phyloP scores from a whole-genome alignment of 2,113 vertebrate species.

The Prietella phreatophila region DNA sequence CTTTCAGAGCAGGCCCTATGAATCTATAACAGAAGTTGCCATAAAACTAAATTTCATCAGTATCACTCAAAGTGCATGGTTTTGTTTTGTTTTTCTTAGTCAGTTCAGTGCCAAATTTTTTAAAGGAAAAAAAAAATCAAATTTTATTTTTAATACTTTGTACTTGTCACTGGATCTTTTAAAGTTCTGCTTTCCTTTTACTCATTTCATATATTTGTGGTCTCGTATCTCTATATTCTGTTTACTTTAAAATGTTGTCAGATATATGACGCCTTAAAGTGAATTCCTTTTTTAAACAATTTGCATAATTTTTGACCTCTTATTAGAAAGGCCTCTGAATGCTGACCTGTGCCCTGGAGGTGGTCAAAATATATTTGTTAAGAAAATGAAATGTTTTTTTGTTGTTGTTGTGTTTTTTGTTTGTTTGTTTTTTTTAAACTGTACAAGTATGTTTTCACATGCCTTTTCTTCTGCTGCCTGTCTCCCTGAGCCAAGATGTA shows the following conservation, averaged over 20 bases:
- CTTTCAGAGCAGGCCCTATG: slow-evolving; percentile 70
- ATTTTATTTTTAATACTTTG: slow-evolving; percentile 98
- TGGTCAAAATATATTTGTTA: slow-evolving; percentile 43
- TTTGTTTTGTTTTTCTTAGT: slow-evolving; percentile 72
- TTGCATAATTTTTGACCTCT: slow-evolving; percentile 19
- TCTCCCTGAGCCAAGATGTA: slow-evolving; percentile 71
- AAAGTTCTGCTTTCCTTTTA: slow-evolving; percentile 74
- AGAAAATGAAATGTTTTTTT: not conserved
- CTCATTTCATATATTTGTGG: slow-evolving; percentile 59
- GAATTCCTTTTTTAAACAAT: not conserved
- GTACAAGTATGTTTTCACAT: slow-evolving; percentile 64
- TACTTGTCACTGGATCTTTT: slow-evolving; percentile 84
- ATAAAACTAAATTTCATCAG: slow-evolving; percentile 61
- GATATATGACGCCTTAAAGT: slow-evolving; percentile 37
- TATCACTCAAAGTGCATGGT: slow-evolving; percentile 36
- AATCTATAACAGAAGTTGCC: slow-evolving; percentile 59
- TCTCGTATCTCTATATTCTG: slow-evolving; percentile 47
- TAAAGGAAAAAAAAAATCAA: slow-evolving; percentile 71
- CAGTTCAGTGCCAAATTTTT: slow-evolving; percentile 98
- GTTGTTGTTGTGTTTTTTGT: no score
- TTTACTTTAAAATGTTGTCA: slow-evolving; percentile 51
- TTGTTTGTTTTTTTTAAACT: not conserved
- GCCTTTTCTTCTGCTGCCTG: slow-evolving; percentile 59
- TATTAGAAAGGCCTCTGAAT: slow-evolving; percentile 38
- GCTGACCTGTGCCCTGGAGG: slow-evolving; percentile 47